Percentiles rank a stretch among this genome's conserved stretches.
phyloP scores from a whole-genome alignment of 2,113 vertebrate species.

The Sebastes schlegelii region DNA sequence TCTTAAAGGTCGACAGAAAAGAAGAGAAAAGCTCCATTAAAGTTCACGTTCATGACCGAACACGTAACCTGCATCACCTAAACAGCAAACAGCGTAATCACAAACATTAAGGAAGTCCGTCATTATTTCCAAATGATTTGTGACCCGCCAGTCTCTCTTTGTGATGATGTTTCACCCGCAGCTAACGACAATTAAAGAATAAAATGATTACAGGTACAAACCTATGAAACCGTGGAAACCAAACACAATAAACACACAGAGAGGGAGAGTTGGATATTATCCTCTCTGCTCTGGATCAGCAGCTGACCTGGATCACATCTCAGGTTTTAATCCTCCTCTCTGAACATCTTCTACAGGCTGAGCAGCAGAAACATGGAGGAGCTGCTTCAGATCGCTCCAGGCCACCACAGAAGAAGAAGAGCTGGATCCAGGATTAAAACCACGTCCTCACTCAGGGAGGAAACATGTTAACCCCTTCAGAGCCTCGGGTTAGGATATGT shows the following conservation, averaged over 20 bases:
- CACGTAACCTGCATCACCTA: background rate
- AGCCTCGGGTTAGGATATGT: slow-evolving; percentile 73
- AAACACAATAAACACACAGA: slow-evolving; percentile 37
- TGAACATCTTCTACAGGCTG: slow-evolving; percentile 61
- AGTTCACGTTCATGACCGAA: background rate
- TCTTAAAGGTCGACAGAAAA: no score
- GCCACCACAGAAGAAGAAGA: slow-evolving; percentile 46
- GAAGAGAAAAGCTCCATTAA: no score
- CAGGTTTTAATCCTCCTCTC: slow-evolving; percentile 56
- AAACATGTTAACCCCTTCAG: slow-evolving; percentile 74
- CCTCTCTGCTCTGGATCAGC: no score
- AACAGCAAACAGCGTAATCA: slow-evolving; percentile 28
- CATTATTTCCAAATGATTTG: slow-evolving; percentile 30
- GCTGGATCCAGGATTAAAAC: slow-evolving; percentile 75
- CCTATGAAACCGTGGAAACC: slow-evolving; percentile 49
- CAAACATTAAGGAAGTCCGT: slow-evolving; percentile 28
- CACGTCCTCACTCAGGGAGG: slow-evolving; percentile 63
- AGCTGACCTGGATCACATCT: no score
- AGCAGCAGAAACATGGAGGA: slow-evolving; percentile 62
- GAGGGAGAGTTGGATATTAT: no score
- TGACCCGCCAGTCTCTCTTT: background rate
- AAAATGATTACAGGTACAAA: slow-evolving; percentile 45
- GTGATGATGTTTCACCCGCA: slow-evolving; percentile 12
- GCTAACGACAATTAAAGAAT: slow-evolving; percentile 28
- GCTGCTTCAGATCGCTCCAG: slow-evolving; percentile 53